A percentile compares a stretch with the other conserved stretches of the same genome.
These are phyloP conservation scores for Drosophila aff. DNA, from an alignment of 1,140 invertebrate species.

Conservation along the genomic window DNA sequence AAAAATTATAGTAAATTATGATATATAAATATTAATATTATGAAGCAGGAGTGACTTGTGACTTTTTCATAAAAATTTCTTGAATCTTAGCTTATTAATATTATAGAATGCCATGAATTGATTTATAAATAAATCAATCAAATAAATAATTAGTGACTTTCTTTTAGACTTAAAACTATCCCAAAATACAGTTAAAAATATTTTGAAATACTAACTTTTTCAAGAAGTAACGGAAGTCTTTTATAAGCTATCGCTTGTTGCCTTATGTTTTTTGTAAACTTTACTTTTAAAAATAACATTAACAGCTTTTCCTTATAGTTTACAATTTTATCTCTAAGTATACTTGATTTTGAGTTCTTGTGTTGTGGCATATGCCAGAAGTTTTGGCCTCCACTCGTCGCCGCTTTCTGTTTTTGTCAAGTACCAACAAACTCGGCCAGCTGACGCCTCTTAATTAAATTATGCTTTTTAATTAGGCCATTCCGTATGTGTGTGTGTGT, in stretches of 20 bases:
- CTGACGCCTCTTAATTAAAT: slow-evolving; percentile 76
- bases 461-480: slow-evolving; percentile 79
- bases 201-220: too few species aligned
- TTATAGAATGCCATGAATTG: not conserved
- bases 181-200: too few species aligned
- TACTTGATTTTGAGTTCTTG: slow-evolving; percentile 49
- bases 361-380: slow-evolving; percentile 71
- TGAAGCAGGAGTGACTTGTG: too few species aligned
- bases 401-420: slow-evolving; percentile 43
- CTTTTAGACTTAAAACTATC: not conserved
- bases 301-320: not conserved
- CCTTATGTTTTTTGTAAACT: too few species aligned
- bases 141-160: not conserved
- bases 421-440: slow-evolving; percentile 48
- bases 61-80: not conserved
- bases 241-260: too few species aligned
- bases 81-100: not conserved
- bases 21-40: not conserved
- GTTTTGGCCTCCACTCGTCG: slow-evolving; percentile 38
- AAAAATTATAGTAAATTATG: too few species aligned
- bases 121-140: too few species aligned
- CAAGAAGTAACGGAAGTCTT: too few species aligned
- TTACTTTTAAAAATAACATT: too few species aligned
- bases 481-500: slow-evolving; percentile 36
- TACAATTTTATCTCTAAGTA: not conserved